phyloP scores from a whole-genome alignment of 2,888 invertebrate species.

The Eupelmus urozonus region DNA sequence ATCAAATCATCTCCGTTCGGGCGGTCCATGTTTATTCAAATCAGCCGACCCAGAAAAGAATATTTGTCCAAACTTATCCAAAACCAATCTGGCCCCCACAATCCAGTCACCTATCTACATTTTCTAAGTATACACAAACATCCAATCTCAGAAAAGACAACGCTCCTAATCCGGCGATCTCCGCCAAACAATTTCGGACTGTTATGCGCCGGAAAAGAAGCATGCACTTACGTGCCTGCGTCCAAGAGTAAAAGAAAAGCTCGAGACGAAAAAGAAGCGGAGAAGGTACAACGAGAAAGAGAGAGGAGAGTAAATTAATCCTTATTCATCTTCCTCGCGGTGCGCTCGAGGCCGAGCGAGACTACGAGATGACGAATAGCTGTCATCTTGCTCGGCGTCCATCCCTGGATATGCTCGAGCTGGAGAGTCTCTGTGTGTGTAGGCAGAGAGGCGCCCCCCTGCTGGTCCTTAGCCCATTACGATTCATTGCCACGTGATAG shows the following conservation, averaged over 20 bases:
- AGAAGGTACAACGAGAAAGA: constrained; percentile 6
- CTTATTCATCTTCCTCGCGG: constrained; percentile 53
- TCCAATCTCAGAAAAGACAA: neutral
- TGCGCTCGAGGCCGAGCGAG: constrained; percentile 40
- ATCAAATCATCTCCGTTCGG: too few relatives aligned
- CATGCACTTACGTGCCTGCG: constrained; percentile 7
- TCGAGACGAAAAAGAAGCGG: constrained; percentile 8
- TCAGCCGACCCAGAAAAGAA: too few relatives aligned
- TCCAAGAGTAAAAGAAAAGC: neutral
- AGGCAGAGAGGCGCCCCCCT: constrained; percentile 62
- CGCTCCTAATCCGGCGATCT: neutral
- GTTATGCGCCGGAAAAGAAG: constrained; percentile 19
- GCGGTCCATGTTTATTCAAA: too few relatives aligned
- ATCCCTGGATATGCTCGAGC: constrained; percentile 61
- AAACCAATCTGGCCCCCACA: neutral
- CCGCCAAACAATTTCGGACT: constrained; percentile 28
- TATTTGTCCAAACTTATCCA: too few relatives aligned
- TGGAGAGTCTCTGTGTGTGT: neutral
- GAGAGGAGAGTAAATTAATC: constrained; percentile 57
- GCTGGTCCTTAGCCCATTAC: constrained; percentile 67
- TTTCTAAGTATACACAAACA: neutral
- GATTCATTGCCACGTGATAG: constrained; percentile 72
- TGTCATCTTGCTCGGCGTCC: constrained; percentile 63
- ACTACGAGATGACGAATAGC: constrained; percentile 70
- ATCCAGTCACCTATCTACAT: neutral